Conservation (phyloP, 2,113 vertebrate species). For the Chinchilla lanigera region DNA sequence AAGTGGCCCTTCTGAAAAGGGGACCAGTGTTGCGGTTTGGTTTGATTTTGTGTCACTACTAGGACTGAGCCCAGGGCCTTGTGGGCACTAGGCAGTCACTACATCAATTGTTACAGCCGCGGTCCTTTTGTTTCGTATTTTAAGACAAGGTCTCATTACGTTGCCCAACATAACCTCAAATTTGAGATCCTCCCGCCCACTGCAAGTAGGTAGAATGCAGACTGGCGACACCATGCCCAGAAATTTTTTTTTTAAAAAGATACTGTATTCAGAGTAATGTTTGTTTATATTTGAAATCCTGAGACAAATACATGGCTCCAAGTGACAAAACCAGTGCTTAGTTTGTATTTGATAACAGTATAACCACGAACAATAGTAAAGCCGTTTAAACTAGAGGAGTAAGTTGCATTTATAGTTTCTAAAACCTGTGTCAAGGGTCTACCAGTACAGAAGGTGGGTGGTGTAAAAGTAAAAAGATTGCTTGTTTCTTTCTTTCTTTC, state of each 20-base stretch:
- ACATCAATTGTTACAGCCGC: not conserved
- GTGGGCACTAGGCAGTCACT: not conserved
- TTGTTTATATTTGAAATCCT: conserved; percentile 13
- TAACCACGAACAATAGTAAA: not conserved
- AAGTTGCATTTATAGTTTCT: not conserved
- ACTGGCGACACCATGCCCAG: not conserved
- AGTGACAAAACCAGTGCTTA: not conserved
- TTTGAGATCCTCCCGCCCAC: not conserved
- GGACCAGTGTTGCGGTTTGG: not conserved
- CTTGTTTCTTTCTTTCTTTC: not conserved
- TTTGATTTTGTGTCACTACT: not conserved
- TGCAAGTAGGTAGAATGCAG: not conserved
- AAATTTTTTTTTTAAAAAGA: not conserved
- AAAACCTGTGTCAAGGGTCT: not conserved
- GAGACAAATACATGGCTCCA: not conserved
- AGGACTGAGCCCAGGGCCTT: not conserved
- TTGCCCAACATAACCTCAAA: not conserved
- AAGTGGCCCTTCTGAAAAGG: not conserved
- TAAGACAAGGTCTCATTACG: not conserved
- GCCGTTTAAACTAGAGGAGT: not conserved
- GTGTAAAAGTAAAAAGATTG: not conserved
- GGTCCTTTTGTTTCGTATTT: not conserved
- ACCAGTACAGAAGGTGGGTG: not conserved
- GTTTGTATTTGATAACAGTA: not conserved
- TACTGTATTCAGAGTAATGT: not conserved